Conservation (phyloP, 2,797 vertebrate genomes). For the Mionectes olivaceus region DNA sequence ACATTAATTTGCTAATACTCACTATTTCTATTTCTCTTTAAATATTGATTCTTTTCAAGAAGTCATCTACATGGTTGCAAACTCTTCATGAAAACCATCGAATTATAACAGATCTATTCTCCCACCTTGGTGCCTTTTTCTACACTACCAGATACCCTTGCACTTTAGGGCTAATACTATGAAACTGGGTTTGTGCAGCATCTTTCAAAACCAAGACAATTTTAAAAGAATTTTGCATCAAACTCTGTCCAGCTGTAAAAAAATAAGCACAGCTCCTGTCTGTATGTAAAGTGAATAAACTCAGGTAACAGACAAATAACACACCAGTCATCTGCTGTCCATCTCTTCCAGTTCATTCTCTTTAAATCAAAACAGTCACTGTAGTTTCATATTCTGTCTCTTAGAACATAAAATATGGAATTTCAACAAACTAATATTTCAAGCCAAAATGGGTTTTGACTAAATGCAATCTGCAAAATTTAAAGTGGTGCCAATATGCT, state of each 20-base stretch:
- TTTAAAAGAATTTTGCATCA: neutral
- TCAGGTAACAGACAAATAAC: neutral
- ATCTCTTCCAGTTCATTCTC: constrained; percentile 35
- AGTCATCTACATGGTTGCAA: neutral
- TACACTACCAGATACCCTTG: neutral
- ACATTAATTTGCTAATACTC: neutral
- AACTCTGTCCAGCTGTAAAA: neutral
- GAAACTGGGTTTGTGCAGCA: neutral
- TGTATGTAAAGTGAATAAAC: neutral
- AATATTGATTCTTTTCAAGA: neutral
- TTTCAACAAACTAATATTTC: neutral
- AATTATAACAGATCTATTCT: neutral
- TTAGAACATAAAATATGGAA: neutral
- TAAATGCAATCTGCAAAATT: neutral
- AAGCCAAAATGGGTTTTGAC: neutral
- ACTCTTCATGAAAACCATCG: neutral
- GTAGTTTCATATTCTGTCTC: neutral
- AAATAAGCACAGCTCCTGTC: neutral
- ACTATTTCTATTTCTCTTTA: neutral
- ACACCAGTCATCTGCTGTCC: constrained; percentile 4
- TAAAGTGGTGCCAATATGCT: neutral
- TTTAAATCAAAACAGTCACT: constrained; percentile 2
- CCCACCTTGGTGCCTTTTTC: neutral
- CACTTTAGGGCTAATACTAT: neutral
- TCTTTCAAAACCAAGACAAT: neutral